Percentiles rank a stretch among this genome's conserved stretches.
Conservation (phyloP, 2,888 invertebrate species). For the Drosophila putrida region DNA sequence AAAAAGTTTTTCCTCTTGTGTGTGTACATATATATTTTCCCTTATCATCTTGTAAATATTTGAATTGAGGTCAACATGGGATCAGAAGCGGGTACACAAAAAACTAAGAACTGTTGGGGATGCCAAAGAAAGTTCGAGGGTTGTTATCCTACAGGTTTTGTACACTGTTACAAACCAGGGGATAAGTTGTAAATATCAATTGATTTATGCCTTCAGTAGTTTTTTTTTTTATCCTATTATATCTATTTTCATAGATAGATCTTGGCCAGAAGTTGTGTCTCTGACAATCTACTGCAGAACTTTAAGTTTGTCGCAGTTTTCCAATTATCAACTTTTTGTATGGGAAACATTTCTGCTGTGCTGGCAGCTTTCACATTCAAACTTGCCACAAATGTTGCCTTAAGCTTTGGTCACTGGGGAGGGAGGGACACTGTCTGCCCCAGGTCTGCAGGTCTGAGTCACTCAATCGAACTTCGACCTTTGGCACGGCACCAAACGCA, state of each 20-base stretch:
- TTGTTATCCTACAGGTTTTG: constrained; percentile 28
- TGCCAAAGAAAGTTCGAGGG: constrained; percentile 26
- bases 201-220: constrained; percentile 24
- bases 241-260: background rate
- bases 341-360: constrained; percentile 24
- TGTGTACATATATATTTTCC: constrained; percentile 55
- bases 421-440: background rate
- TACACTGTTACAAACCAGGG: constrained; percentile 44
- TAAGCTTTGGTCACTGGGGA: constrained; percentile 1
- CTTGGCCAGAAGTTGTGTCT: constrained; percentile 4
- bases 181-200: constrained; percentile 10
- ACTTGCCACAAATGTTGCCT: constrained; percentile 46
- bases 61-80: constrained; percentile 75
- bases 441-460: constrained; percentile 35
- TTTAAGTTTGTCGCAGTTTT: constrained; percentile 52
- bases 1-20: constrained; percentile 37
- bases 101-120: constrained; percentile 20
- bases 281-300: constrained; percentile 35
- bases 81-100: constrained; percentile 29
- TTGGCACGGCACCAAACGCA: constrained; percentile 42
- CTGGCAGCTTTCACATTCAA: constrained; percentile 47
- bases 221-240: constrained; percentile 5
- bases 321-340: constrained; percentile 52
- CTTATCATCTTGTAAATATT: constrained; percentile 79
- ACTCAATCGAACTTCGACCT: constrained; percentile 70